Evolutionary conservation across 1,140 invertebrate genomes (phyloP).

Genomic region (Sycophaga agraensis): DNA sequence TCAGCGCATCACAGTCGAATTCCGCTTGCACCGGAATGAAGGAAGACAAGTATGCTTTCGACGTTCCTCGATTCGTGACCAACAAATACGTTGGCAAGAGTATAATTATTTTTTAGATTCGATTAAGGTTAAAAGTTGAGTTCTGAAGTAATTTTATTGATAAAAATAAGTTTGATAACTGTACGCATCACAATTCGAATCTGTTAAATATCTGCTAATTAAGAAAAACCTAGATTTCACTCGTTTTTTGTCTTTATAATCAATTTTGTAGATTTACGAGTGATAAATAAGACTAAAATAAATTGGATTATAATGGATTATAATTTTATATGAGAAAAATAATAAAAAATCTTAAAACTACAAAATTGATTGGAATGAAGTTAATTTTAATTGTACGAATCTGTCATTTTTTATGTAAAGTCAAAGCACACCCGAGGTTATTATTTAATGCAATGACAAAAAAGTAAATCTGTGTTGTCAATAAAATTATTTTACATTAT

Average conservation of each 20-base stretch:
- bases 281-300: conserved; percentile 17
- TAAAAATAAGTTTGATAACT: conserved; percentile 18
- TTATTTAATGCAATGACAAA: not conserved
- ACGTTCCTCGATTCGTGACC: conserved; percentile 20
- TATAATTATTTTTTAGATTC: conserved; percentile 23
- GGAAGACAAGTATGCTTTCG: conserved; percentile 21
- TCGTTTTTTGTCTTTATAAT: conserved; percentile 27
- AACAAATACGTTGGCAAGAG: conserved; percentile 4
- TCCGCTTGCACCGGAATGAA: conserved; percentile 15
- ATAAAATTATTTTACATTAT: conserved; percentile 23
- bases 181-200: conserved; percentile 21
- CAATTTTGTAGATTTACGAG: conserved; percentile 31
- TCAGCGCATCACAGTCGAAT: conserved; percentile 39
- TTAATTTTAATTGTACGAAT: conserved; percentile 18
- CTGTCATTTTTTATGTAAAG: conserved; percentile 1
- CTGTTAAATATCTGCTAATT: conserved; percentile 10
- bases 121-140: conserved; percentile 17
- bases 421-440: conserved; percentile 23
- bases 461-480: conserved; percentile 6
- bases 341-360: conserved; percentile 25
- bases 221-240: conserved; percentile 14
- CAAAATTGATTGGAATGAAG: conserved; percentile 23
- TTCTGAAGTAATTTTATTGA: conserved; percentile 26
- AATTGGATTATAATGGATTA: conserved; percentile 24
- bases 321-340: conserved; percentile 26